Evolutionary conservation across 2,797 vertebrate species (phyloP), one percentile per base, ranked within the genome.

Genomic region (Urocyon cinereoargenteus): DNA sequence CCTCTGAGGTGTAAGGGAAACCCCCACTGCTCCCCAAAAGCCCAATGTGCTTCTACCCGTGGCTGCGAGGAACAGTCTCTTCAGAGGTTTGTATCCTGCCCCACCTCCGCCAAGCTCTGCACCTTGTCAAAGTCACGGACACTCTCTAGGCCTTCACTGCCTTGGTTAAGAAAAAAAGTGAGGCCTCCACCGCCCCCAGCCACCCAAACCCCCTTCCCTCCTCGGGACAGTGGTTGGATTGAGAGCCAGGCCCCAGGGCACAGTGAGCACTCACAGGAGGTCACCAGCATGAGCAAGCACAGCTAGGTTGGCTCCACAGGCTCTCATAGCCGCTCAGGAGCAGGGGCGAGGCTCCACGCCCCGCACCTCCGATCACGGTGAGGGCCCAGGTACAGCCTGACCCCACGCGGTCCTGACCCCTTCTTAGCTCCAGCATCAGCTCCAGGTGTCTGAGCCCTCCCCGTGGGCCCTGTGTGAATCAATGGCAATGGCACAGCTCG

Each of bases 291-390:
- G 40, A 26, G 36, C 40, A 26, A 73, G 72, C 72, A 26, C 22
- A 15, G 70, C 36, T 45, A 3, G 22, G 13, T 15, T 4, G 2
- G 1, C 72, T 9, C 72, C 6, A 8, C 28, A 64, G 28, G 62
- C 28, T 31, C 62, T 2, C 62, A 0, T 14, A 11, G 7, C 6
- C 2, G 0, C 40, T 26, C 40, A 0, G 72, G 40, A 26, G 72
- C 72, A 9, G 40, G 40, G 36, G 13, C 8, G 12, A 73, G 13
- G 14, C 40, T 16, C 72, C 36, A 2, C 0, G 22, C 3, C 70
- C 6, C 12, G 36, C 70, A 45, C 70, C 70, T 45, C 15, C 13
- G 19, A 24, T 24, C 22, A 15, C 6, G 2, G 70, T 7, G 13
- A 73, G 70, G 36, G 36, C 22, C 72, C 40, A 16, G 2, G 40